Percentiles rank a stretch among this genome's conserved stretches.
Conservation (phyloP, 2,888 invertebrate species). For the Portevinia maculata region DNA sequence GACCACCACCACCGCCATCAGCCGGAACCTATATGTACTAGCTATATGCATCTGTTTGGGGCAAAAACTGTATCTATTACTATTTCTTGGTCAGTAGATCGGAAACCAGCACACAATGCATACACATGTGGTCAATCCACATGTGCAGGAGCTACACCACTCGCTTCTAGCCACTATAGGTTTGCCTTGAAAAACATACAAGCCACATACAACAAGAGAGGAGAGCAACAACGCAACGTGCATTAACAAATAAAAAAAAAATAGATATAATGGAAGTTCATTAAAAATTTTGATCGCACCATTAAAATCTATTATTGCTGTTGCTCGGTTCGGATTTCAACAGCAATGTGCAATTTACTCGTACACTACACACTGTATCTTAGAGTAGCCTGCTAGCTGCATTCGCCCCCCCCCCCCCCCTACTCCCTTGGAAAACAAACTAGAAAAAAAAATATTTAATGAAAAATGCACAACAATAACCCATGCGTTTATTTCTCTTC, state of each 20-base stretch:
- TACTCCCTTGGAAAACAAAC: constrained; percentile 23
- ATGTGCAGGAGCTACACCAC: constrained; percentile 34
- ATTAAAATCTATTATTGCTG: constrained; percentile 74
- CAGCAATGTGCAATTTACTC: constrained; percentile 69
- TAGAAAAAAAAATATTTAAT: constrained; percentile 34
- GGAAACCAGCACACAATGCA: constrained; percentile 54
- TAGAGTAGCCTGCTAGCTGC: constrained; percentile 5
- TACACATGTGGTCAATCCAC: constrained; percentile 40
- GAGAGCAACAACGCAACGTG: constrained; percentile 17
- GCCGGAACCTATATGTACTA: constrained; percentile 28
- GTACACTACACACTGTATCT: constrained; percentile 28
- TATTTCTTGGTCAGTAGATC: constrained; percentile 74
- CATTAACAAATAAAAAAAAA: constrained; percentile 25
- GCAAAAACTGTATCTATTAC: constrained; percentile 66
- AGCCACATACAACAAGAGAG: constrained; percentile 11
- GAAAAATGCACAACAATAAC: constrained; percentile 73
- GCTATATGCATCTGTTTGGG: constrained; percentile 31
- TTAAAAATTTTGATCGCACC: constrained; percentile 75
- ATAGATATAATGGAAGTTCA: constrained; percentile 66
- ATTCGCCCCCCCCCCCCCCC: not conserved
- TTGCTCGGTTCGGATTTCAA: constrained; percentile 70
- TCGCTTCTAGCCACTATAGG: constrained; percentile 40
- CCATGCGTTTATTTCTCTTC: constrained; percentile 68
- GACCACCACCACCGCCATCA: constrained; percentile 26
- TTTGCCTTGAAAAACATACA: constrained; percentile 43